Percentiles rank a stretch among this genome's conserved stretches.
phyloP scores from a whole-genome alignment of 92 coral and sea anemone species.

The Heteractis magnifica region DNA sequence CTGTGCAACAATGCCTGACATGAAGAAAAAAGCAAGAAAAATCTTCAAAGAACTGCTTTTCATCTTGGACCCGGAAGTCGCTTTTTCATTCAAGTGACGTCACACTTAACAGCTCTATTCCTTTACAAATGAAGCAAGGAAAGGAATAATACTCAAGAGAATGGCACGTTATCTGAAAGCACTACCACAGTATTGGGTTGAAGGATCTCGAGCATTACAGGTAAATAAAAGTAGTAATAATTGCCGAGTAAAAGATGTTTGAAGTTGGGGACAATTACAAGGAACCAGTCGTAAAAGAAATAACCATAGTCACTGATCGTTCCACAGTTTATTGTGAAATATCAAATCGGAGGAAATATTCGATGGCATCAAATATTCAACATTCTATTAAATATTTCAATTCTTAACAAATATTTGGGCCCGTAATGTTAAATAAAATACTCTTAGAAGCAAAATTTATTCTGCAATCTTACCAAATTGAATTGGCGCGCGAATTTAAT shows the following conservation, averaged over 20 bases:
- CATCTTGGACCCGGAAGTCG: no score
- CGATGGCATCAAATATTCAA: not conserved
- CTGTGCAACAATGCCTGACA: no score
- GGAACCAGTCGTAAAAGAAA: not conserved
- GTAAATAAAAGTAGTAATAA: no score
- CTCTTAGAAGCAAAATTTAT: slow-evolving; percentile 7
- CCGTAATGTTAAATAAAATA: slow-evolving; percentile 9
- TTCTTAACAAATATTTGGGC: slow-evolving; percentile 1
- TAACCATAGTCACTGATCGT: not conserved
- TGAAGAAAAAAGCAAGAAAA: no score
- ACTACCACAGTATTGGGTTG: not conserved
- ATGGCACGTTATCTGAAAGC: not conserved
- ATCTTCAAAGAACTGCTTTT: no score
- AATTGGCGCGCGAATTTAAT: not conserved
- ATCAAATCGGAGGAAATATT: not conserved
- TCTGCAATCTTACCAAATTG: not conserved
- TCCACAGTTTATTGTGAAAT: slow-evolving; percentile 7
- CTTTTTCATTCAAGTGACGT: no score
- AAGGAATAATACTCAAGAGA: not conserved
- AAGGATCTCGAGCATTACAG: no score
- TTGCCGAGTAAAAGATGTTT: no score
- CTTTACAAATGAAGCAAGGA: not conserved
- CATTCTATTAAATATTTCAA: slow-evolving; percentile 10
- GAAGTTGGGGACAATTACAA: not conserved
- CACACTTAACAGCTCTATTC: no score